These are phyloP conservation scores for Priocnemis perturbator DNA, from an alignment of 2,888 invertebrate species.

Conservation along the genomic window DNA sequence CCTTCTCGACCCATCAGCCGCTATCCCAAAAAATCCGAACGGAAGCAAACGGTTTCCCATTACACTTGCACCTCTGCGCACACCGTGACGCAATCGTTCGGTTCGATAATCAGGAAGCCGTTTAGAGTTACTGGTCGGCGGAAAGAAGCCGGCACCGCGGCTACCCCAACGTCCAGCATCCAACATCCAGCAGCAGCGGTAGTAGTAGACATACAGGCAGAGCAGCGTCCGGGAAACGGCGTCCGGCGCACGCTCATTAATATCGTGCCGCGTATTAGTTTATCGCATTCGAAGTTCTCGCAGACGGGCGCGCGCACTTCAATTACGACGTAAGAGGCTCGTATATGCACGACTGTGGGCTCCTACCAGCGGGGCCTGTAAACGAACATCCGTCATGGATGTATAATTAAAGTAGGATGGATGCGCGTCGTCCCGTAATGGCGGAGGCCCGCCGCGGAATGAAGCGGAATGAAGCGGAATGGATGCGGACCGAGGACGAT, in stretches of 20 bases:
- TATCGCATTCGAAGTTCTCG: conserved; percentile 10
- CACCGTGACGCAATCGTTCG: conserved; percentile 15
- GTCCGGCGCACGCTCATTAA: conserved; percentile 14
- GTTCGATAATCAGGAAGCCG: conserved; percentile 22
- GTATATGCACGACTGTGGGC: too few species aligned
- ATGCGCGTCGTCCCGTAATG: conserved; percentile 17
- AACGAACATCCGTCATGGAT: conserved; percentile 38
- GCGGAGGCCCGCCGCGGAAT: conserved; percentile 8
- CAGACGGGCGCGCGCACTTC: conserved; percentile 5
- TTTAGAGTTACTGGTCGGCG: neutral
- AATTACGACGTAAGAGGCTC: conserved; percentile 1
- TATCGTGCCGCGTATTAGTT: conserved; percentile 19
- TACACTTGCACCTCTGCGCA: neutral
- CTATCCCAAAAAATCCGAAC: neutral
- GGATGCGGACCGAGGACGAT: conserved; percentile 20
- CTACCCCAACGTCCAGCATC: too few species aligned
- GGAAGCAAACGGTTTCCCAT: neutral
- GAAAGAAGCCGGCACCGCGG: neutral
- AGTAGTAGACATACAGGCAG: too few species aligned
- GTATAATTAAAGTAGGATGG: conserved; percentile 41
- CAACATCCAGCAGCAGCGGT: neutral
- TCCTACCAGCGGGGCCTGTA: neutral
- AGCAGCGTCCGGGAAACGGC: conserved; percentile 4
- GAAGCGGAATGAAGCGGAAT: neutral
- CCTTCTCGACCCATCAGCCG: too few species aligned